Evolutionary conservation across 2,113 vertebrate species (phyloP).

Genomic region (Hoplias malabaricus): DNA sequence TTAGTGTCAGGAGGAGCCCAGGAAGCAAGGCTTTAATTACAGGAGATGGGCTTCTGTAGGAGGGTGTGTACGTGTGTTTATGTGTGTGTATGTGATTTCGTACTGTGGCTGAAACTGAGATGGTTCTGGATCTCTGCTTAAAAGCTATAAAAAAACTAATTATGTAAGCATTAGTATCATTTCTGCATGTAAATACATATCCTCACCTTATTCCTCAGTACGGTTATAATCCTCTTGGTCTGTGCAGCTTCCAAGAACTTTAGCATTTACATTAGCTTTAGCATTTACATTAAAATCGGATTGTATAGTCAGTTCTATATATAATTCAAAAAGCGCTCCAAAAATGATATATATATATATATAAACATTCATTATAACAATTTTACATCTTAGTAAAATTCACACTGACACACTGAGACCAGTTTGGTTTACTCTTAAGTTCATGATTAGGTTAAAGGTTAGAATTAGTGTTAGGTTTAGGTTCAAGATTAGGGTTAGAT

Average conservation of each 20-base stretch:
- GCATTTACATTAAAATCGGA: no score
- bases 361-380: no score
- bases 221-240: neutral
- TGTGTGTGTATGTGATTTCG: constrained; percentile 12
- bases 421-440: no score
- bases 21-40: constrained; percentile 36
- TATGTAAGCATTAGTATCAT: neutral
- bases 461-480: no score
- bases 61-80: constrained; percentile 24
- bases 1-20: constrained; percentile 56
- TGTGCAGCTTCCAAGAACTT: neutral
- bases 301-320: no score
- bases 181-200: neutral
- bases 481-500: no score
- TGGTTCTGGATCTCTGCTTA: constrained; percentile 1
- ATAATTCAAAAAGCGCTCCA: no score
- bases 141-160: neutral
- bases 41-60: constrained; percentile 25
- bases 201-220: neutral
- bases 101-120: neutral
- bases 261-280: no score
- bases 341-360: no score
- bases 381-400: no score
- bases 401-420: no score
- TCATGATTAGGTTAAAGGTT: no score